These are phyloP conservation scores for Aurelia coerulea DNA, from an alignment of 30 jellyfish, hydroid and myxozoan species.

Conservation along the genomic window DNA sequence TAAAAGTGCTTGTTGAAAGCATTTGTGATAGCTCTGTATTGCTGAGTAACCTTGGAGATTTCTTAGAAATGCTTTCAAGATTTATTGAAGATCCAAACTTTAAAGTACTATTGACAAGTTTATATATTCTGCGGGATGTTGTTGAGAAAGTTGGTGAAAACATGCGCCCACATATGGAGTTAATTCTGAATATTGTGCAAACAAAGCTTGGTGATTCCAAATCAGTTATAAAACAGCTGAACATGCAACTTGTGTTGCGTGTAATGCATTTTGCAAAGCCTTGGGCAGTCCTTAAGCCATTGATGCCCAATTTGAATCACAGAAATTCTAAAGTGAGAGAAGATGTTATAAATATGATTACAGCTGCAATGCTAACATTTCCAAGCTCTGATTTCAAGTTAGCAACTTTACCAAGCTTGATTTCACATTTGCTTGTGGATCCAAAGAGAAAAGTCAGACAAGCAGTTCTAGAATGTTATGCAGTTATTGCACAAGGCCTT, in stretches of 20 bases:
- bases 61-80: conserved; percentile 56
- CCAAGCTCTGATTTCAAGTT: conserved; percentile 88
- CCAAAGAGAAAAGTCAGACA: conserved; percentile 80
- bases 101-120: conserved; percentile 75
- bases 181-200: conserved; percentile 61
- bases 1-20: conserved; percentile 40
- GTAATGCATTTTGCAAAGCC: conserved; percentile 87
- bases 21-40: conserved; percentile 47
- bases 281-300: conserved; percentile 56
- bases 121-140: conserved; percentile 65
- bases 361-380: conserved; percentile 86
- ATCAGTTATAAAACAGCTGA: conserved; percentile 73
- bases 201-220: conserved; percentile 85
- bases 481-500: conserved; percentile 92
- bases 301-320: conserved; percentile 69
- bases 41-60: conserved; percentile 38
- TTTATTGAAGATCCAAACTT: conserved; percentile 84
- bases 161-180: conserved; percentile 70
- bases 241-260: conserved; percentile 52
- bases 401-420: conserved; percentile 55
- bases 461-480: conserved; percentile 91
- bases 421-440: conserved; percentile 78
- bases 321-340: conserved; percentile 81
- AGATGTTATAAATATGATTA: conserved; percentile 76
- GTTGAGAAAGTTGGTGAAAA: conserved; percentile 59